phyloP scores from a whole-genome alignment of 2,888 invertebrate species.

The Spialia ferax region DNA sequence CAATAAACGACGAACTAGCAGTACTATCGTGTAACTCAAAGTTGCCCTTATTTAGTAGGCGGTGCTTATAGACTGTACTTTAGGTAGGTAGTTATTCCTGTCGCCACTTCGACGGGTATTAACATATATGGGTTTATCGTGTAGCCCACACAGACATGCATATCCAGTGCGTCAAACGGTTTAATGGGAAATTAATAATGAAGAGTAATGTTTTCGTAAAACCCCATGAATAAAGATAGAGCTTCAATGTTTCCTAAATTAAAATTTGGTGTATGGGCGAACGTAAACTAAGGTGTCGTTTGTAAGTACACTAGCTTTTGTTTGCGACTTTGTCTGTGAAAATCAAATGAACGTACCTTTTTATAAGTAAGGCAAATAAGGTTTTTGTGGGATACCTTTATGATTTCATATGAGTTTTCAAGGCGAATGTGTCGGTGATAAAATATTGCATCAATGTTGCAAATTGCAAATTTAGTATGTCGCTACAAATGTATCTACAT shows the following conservation, averaged over 20 bases:
- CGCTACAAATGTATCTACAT: too few relatives aligned
- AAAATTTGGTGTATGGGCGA: not conserved
- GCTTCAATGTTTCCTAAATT: constrained; percentile 1
- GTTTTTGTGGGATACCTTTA: too few relatives aligned
- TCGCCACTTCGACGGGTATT: constrained; percentile 45
- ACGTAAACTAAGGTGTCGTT: not conserved
- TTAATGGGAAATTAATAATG: constrained; percentile 23
- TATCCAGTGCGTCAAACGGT: constrained; percentile 44
- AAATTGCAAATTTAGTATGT: too few relatives aligned
- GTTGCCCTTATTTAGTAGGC: not conserved
- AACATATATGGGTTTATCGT: constrained; percentile 52
- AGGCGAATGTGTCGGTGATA: too few relatives aligned
- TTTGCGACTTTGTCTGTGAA: not conserved
- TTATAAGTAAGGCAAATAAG: too few relatives aligned
- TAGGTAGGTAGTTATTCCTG: not conserved
- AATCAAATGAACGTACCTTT: too few relatives aligned
- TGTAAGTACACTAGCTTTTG: not conserved
- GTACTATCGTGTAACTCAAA: not conserved
- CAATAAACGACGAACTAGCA: too few relatives aligned
- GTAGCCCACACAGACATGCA: constrained; percentile 48
- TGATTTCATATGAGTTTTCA: too few relatives aligned
- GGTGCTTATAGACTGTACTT: not conserved
- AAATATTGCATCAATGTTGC: too few relatives aligned
- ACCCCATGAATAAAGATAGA: constrained; percentile 24
- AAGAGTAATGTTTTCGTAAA: constrained; percentile 21